Evolutionary conservation across 2,797 vertebrate species (phyloP), one percentile per base, ranked within the genome.

Genomic region (Manis pentadactyla): DNA sequence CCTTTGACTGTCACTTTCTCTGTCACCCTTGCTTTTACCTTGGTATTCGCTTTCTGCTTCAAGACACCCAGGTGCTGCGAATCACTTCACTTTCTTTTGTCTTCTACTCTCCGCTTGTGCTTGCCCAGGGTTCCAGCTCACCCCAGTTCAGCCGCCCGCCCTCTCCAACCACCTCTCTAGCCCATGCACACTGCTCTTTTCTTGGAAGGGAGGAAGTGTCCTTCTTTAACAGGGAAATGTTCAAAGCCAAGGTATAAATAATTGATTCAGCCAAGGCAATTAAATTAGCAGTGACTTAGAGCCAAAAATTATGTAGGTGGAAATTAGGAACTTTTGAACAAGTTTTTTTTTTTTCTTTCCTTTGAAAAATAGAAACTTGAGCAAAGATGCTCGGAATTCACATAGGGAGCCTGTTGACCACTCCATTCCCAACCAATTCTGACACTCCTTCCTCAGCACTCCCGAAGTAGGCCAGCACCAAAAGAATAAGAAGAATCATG

Each of bases 241-340:
- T 93, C 57, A 86, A 93, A 91, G 46, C 8, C 7, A 77, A 69
- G 4, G 19, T 59, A 1, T 46, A 68, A 89, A 91, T 91, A 73
- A 96, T 19, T 39, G 68, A 63, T 4, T 85, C 23, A 31, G 7
- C n/a, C 53, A 49, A 90, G 61, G 64, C 37, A 86, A 90, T 90
- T 94, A 78, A 78, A 51, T 77, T 49, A 81, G 39, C 11, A 49
- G 7, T 78, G 61, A 68, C 12, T 82, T 87, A 77, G 3, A 83
- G 0, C 11, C 29, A 57, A 57, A 51, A 82, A 82, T 63, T 27
- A 29, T 14, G 23, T n/a, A 81, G 14, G n/a, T 92, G 29, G 42
- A 81, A 85, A 89, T 77, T 34, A 77, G 18, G 37, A 89, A 8
- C 25, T 86, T 69, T 71, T 2, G 14, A 92, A 55, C 34, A 71